Evolutionary conservation across 2,797 vertebrate genomes (phyloP).

Genomic region (Chelidonichthys spinosus): DNA sequence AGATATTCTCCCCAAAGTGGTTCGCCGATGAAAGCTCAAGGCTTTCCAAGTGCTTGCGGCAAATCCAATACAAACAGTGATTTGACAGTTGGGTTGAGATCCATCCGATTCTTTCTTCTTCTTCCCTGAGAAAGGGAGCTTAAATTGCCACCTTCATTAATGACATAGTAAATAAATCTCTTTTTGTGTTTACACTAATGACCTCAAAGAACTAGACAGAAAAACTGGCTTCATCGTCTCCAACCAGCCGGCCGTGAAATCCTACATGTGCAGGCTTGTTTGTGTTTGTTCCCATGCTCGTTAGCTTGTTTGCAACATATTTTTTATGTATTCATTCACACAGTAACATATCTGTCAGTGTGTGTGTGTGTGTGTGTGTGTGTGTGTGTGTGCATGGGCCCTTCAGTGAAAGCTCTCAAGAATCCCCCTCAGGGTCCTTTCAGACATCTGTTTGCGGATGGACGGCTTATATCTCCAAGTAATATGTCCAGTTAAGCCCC

Average conservation of each 20-base stretch:
- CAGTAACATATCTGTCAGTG: slow-evolving; percentile 17
- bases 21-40: slow-evolving; percentile 68
- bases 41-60: slow-evolving; percentile 60
- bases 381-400: slow-evolving; percentile 20
- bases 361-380: slow-evolving; percentile 17
- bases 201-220: slow-evolving; percentile 71
- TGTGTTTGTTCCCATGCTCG: slow-evolving; percentile 32
- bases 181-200: slow-evolving; percentile 72
- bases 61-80: slow-evolving; percentile 71
- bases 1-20: slow-evolving; percentile 44
- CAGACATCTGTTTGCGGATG: slow-evolving; percentile 69
- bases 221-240: slow-evolving; percentile 69
- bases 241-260: slow-evolving; percentile 67
- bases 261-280: slow-evolving; percentile 66
- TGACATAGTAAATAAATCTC: slow-evolving; percentile 74
- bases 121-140: slow-evolving; percentile 53
- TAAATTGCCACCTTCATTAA: slow-evolving; percentile 75
- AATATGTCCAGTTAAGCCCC: slow-evolving; percentile 65
- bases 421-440: slow-evolving; percentile 39
- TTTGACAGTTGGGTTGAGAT: slow-evolving; percentile 63
- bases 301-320: slow-evolving; percentile 40
- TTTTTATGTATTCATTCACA: slow-evolving; percentile 51
- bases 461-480: slow-evolving; percentile 64
- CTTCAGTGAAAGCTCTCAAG: slow-evolving; percentile 40
- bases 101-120: slow-evolving; percentile 18